phyloP scores from a whole-genome alignment of 2,113 vertebrate genomes.

The Uria lomvia region DNA sequence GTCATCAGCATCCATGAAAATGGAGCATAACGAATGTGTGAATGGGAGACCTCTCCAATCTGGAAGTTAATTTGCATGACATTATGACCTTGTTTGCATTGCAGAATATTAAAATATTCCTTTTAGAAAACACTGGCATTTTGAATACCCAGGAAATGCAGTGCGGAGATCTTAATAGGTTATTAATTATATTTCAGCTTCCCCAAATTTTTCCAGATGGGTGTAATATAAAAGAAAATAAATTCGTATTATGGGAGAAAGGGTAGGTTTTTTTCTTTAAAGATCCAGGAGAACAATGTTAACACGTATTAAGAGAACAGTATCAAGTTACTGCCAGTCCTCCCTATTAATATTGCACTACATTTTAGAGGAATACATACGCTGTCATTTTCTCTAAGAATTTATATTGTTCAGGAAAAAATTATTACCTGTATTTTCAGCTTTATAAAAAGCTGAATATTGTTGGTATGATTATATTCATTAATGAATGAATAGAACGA shows the following conservation, averaged over 20 bases:
- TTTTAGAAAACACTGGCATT: slow-evolving; percentile 11
- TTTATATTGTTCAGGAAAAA: background rate
- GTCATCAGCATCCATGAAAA: slow-evolving; percentile 47
- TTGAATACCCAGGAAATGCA: slow-evolving; percentile 41
- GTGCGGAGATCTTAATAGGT: background rate
- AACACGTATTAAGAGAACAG: background rate
- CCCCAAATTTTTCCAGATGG: background rate
- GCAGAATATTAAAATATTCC: slow-evolving; percentile 51
- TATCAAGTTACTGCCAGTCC: background rate
- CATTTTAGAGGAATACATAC: background rate
- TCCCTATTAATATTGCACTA: background rate
- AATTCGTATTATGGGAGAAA: background rate
- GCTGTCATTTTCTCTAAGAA: background rate
- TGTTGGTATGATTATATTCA: background rate
- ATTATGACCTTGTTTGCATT: slow-evolving; percentile 63
- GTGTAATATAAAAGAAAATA: background rate
- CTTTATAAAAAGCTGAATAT: background rate
- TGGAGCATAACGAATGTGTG: slow-evolving; percentile 27
- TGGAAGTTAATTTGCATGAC: slow-evolving; percentile 61
- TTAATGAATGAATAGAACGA: background rate
- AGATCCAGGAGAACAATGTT: background rate
- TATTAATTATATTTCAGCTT: slow-evolving; percentile 4
- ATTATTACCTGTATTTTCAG: background rate
- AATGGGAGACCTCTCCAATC: slow-evolving; percentile 55
- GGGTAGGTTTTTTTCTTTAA: background rate